These are phyloP conservation scores for Bombus confusus DNA, from an alignment of 1,140 invertebrate species.

Conservation along the genomic window DNA sequence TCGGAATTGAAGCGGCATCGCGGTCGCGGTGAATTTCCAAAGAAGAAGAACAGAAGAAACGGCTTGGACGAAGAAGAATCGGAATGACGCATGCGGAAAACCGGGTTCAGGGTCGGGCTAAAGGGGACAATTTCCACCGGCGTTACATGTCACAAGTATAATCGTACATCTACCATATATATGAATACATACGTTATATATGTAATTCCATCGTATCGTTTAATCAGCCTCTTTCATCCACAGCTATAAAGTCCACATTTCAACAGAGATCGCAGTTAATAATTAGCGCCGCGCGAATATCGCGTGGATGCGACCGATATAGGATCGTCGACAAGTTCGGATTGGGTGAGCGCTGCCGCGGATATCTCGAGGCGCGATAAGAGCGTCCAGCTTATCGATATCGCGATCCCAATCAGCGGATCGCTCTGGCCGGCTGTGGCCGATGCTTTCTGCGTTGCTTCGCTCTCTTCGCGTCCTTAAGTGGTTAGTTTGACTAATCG, in stretches of 20 bases:
- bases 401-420: background rate
- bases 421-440: background rate
- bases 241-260: conserved; percentile 60
- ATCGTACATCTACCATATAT: conserved; percentile 30
- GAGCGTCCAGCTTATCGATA: background rate
- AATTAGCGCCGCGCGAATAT: conserved; percentile 8
- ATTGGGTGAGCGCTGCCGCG: background rate
- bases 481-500: conserved; percentile 24
- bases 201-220: conserved; percentile 56
- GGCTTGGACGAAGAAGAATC: background rate
- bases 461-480: conserved; percentile 28
- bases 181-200: conserved; percentile 36
- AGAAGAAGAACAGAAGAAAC: background rate
- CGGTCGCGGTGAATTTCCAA: background rate
- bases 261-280: conserved; percentile 34
- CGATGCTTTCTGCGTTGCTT: background rate
- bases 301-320: background rate
- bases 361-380: background rate
- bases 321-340: too few species aligned
- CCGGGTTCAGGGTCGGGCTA: background rate
- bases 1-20: background rate
- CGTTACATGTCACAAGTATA: conserved; percentile 23
- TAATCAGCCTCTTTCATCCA: conserved; percentile 71
- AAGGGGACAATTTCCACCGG: background rate
- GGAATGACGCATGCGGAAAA: conserved; percentile 1